Evolutionary conservation across 2,113 vertebrate species (phyloP).

Genomic region (Toxotes jaculatrix): DNA sequence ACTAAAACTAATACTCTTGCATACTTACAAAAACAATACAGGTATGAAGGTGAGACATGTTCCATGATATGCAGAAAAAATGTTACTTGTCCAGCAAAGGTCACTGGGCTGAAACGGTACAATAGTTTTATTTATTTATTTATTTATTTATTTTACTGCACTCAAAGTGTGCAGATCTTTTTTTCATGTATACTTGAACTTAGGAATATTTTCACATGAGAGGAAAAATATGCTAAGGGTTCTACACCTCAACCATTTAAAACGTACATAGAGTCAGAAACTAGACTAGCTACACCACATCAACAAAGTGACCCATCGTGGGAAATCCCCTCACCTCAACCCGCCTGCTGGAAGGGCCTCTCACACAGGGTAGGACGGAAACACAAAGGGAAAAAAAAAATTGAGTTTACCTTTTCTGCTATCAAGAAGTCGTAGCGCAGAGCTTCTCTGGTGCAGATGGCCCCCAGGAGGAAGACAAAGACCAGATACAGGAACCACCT

Average conservation of each 20-base stretch:
- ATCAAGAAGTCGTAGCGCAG: constrained; percentile 97
- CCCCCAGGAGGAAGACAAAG: constrained; percentile 95
- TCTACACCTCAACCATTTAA: background rate
- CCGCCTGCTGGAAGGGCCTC: background rate
- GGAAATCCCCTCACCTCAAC: constrained; percentile 40
- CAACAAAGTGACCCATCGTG: constrained; percentile 11
- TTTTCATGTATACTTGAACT: background rate
- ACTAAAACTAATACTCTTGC: background rate
- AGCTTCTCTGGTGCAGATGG: constrained; percentile 93
- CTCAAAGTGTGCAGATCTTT: too few species aligned
- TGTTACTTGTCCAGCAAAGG: too few species aligned
- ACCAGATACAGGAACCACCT: constrained; percentile 99
- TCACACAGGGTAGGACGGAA: constrained; percentile 24
- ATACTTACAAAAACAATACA: background rate
- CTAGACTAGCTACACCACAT: constrained; percentile 26
- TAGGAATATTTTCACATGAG: background rate
- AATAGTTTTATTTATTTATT: background rate
- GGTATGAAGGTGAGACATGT: background rate
- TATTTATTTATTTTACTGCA: background rate
- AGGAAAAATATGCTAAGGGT: background rate
- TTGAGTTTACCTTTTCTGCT: constrained; percentile 92
- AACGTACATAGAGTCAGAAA: background rate
- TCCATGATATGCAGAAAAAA: background rate
- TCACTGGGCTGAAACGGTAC: too few species aligned
- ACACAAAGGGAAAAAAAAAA: background rate